Base-by-base conservation (phyloP, 2,113 vertebrate genomes). In the Cyanoramphus novaezelandiae region DNA sequence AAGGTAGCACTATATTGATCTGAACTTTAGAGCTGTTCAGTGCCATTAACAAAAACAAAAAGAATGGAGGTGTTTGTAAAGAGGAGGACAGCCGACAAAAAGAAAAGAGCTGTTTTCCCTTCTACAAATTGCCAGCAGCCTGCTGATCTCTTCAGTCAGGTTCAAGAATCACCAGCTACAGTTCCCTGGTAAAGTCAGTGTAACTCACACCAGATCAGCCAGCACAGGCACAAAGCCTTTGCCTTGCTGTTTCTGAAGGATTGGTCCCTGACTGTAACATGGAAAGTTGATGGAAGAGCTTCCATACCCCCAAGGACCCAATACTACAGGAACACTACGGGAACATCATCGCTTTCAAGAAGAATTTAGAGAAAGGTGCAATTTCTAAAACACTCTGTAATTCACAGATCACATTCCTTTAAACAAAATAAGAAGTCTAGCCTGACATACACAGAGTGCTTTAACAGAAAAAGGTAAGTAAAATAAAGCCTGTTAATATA, bases 1-100 rank as follows among this genome's bases (percentile, higher is more conserved):
- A 97, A 97, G 95, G 95, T 95, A 96, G 92, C 91, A 92, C 88
- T 83, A 16, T 94, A 97, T 97, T 92, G 97, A 97, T 97, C 93
- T 96, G 97, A 97, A 97, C 95, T 97, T 96, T 95, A 93, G 92
- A 97, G 94, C 92, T 95, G 88, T 69, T 96, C 92, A 70, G 90
- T 69, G 68, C 91, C 85, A 96, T 97, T 97, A 97, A 94, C 89
- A 89, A 86, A 97, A 94, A 17, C 93, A 90, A 88, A 95, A 97
- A 85, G 88, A 88, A 93, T 67, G 75, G 46, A 57, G 57, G 93
- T 12, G 0, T 46, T 89, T 76, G 55, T 75, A 63, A 76, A 96
- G 77, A 85, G 62, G 64, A 76, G 53, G n/a, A 53, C 31, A 71
- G 75, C 1, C 29, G 63, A 27, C 44, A 64, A 65, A 43, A 76